Percentiles rank a stretch among this genome's conserved stretches.
phyloP scores from a whole-genome alignment of 2,113 vertebrate species.

The Sigmodon hispidus region DNA sequence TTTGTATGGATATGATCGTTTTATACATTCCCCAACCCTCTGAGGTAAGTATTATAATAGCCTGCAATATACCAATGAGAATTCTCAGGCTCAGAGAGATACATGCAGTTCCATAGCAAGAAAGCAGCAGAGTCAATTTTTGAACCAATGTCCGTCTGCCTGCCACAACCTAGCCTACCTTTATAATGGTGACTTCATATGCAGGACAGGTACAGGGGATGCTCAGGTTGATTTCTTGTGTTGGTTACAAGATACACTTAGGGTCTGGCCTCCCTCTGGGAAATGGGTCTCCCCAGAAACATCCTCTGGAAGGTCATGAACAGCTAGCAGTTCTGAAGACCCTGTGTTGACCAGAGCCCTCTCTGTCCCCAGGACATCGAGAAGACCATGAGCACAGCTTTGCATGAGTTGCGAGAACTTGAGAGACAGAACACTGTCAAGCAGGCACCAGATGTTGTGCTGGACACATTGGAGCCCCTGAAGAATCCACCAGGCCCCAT shows the following conservation, averaged over 20 bases:
- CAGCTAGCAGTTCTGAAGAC: background rate
- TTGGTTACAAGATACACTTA: background rate
- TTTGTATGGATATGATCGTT: background rate
- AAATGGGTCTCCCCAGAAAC: background rate
- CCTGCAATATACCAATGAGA: background rate
- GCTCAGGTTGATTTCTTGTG: background rate
- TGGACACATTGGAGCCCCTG: slow-evolving; percentile 97
- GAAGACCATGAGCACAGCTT: slow-evolving; percentile 97
- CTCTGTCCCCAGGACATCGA: slow-evolving; percentile 93
- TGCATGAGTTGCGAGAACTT: slow-evolving; percentile 96
- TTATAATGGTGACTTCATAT: background rate
- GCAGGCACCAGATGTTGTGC: slow-evolving; percentile 96
- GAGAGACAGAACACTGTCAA: slow-evolving; percentile 97
- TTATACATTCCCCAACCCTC: background rate
- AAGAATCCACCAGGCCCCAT: slow-evolving; percentile 90
- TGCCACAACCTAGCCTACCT: background rate
- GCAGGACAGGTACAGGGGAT: background rate
- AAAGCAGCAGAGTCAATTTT: background rate
- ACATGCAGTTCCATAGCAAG: background rate
- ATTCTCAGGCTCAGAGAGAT: background rate
- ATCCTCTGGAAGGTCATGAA: background rate
- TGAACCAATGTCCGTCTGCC: background rate
- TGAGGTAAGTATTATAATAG: background rate
- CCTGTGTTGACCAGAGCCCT: slow-evolving; percentile 34
- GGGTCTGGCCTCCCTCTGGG: background rate